Percentiles rank a stretch among this genome's conserved stretches.
Conservation (phyloP, 2,888 invertebrate genomes). For the Spatulosminthurus flaviceps region DNA sequence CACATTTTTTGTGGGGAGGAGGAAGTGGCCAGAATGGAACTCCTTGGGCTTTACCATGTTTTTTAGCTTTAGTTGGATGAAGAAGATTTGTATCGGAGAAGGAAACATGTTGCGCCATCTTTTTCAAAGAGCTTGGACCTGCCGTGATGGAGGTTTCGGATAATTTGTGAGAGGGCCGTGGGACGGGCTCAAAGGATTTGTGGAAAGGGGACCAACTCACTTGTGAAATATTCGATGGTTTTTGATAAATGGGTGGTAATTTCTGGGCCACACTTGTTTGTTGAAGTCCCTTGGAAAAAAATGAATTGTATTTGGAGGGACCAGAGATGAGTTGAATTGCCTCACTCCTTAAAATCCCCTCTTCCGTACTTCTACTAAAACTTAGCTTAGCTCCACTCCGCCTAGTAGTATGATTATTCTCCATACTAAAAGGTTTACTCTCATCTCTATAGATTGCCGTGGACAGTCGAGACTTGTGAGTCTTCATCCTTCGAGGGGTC, state of each 20-base stretch:
- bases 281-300: no score
- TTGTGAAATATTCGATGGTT: neutral
- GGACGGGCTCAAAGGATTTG: neutral
- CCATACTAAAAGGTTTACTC: no score
- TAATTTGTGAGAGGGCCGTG: neutral
- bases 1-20: no score
- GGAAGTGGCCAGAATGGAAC: no score
- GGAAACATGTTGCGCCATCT: neutral
- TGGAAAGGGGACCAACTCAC: neutral
- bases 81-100: neutral
- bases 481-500: neutral
- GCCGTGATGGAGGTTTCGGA: neutral
- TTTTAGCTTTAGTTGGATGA: neutral
- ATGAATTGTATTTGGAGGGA: no score
- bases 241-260: neutral
- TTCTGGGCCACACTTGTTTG: no score
- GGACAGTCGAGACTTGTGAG: slow-evolving; percentile 1
- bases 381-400: no score
- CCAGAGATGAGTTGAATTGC: neutral
- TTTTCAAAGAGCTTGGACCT: neutral
- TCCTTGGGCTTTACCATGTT: no score
- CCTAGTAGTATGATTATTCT: no score
- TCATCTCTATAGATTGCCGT: neutral
- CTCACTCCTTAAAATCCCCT: neutral
- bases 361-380: no score